Evolutionary conservation across 2,797 vertebrate species (phyloP), one percentile per base, ranked within the genome.

Genomic region (Zonotrichia albicollis): DNA sequence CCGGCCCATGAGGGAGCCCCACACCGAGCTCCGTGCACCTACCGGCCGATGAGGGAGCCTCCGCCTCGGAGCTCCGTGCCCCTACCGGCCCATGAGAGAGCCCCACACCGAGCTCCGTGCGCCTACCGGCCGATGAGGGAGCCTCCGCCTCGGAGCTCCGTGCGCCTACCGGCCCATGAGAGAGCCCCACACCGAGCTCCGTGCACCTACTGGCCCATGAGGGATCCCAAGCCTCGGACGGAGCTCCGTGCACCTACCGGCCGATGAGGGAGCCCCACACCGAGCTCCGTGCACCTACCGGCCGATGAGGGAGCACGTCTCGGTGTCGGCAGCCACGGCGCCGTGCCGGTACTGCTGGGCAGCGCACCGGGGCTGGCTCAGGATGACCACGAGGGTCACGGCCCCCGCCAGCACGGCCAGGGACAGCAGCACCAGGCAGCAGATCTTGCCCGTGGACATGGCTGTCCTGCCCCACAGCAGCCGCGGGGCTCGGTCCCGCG

Each of bases 291-390:
- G 61, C 91, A 97, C 96, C 0, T 97, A 97, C 96, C 96, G 92
- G 86, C 93, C 86, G 23, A 97, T 85, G 91, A 30, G 11, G 5
- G 96, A 97, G 93, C 96, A 97, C 72, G 72, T 89, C 90, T 95
- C 90, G 20, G 58, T 92, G 95, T 97, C 96, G 2, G 96, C 96
- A 22, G 96, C 96, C 78, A 96, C 96, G 4, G 96, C 96, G 0
- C 85, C 95, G 3, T 83, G 94, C 93, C 84, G 86, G 65, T 90
- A 95, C 8, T 1, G 77, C 90, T 66, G 77, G 13, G 91, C 12
- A 40, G 34, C 78, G 3, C 96, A 96, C 27, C 13, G 27, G 72
- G 94, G 68, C 20, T 53, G 90, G 3, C 16, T 54, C 64, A 96
- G 90, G 50, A 78, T 16, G 14, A 93, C 74, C 88, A 72, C 74